phyloP scores from a whole-genome alignment of 2,113 vertebrate species.

The Nyctibius bracteatus region DNA sequence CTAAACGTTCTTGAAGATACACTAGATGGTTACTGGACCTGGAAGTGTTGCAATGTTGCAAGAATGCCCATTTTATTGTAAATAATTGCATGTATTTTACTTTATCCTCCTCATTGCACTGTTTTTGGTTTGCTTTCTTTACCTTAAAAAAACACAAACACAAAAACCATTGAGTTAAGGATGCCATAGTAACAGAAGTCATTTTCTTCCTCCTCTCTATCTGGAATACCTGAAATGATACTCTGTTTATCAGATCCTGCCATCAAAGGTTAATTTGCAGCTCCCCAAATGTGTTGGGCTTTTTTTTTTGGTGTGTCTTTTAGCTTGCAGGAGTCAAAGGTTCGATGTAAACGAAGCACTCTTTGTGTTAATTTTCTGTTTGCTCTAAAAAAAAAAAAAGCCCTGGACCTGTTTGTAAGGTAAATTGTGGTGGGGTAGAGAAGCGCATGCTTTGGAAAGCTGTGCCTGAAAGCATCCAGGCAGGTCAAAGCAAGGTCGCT shows the following conservation, averaged over 20 bases:
- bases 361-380: slow-evolving; percentile 27
- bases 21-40: neutral
- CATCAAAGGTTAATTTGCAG: slow-evolving; percentile 36
- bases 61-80: neutral
- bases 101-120: neutral
- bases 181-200: neutral
- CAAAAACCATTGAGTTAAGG: neutral
- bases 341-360: neutral
- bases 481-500: slow-evolving; percentile 73
- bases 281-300: neutral
- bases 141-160: neutral
- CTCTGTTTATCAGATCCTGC: slow-evolving; percentile 13
- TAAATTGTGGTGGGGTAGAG: neutral
- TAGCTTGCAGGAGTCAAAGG: neutral
- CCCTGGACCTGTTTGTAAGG: neutral
- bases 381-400: neutral
- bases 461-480: slow-evolving; percentile 53
- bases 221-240: neutral
- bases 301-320: neutral
- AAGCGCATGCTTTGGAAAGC: slow-evolving; percentile 29
- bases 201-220: slow-evolving; percentile 2
- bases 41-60: neutral
- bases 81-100: neutral
- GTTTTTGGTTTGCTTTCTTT: neutral
- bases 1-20: neutral